Evolutionary conservation across 2,888 invertebrate genomes (phyloP).

Genomic region (Drosophila fulvimacula): DNA sequence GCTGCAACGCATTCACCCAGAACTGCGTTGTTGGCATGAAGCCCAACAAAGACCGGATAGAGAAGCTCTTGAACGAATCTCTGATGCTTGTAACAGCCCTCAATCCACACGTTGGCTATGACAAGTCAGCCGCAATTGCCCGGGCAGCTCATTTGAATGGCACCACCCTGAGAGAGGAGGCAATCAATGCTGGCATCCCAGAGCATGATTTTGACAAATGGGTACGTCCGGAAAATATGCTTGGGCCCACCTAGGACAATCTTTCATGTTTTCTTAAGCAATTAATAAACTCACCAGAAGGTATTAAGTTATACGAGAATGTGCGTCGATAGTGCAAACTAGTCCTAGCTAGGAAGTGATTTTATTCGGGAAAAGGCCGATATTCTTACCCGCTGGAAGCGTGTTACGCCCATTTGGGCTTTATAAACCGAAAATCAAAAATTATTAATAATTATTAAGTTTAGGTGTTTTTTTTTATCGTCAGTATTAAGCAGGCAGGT

Average conservation of each 20-base stretch:
- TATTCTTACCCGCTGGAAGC: no score
- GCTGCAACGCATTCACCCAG: slow-evolving; percentile 91
- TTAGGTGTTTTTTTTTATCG: no score
- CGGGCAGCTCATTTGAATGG: slow-evolving; percentile 97
- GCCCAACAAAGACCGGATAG: slow-evolving; percentile 90
- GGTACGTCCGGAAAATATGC: slow-evolving; percentile 95
- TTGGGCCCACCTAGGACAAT: slow-evolving; percentile 89
- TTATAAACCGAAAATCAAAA: no score
- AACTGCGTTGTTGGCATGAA: slow-evolving; percentile 94
- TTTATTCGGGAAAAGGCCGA: no score
- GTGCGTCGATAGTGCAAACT: no score
- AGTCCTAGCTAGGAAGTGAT: no score
- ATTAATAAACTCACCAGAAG: slow-evolving; percentile 7
- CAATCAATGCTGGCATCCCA: slow-evolving; percentile 91
- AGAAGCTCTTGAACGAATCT: slow-evolving; percentile 93
- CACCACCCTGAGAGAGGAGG: slow-evolving; percentile 93
- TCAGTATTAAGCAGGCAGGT: no score
- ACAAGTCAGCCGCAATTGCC: slow-evolving; percentile 96
- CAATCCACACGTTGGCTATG: slow-evolving; percentile 98
- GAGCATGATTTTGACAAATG: slow-evolving; percentile 94
- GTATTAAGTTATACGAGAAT: not conserved
- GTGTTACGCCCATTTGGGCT: no score
- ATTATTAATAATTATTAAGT: no score
- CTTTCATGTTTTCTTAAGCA: not conserved
- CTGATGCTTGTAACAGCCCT: slow-evolving; percentile 98